Evolutionary conservation across 2,113 vertebrate genomes (phyloP), one percentile per base, ranked within the genome.

Genomic region (Raja brachyura): DNA sequence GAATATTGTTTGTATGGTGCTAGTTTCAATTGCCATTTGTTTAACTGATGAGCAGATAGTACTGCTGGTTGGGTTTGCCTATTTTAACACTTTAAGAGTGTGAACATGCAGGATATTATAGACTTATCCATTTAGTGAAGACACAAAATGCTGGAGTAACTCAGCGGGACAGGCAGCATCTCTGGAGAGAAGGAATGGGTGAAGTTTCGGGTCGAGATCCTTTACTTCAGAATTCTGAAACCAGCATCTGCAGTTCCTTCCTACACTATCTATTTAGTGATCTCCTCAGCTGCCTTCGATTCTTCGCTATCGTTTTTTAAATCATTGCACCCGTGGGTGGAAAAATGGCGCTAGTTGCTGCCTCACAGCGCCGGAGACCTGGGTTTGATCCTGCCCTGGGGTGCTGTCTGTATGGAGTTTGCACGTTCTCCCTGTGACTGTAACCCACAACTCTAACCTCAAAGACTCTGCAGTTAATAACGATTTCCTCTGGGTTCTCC

Each of bases 391-490:
- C 39, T 48, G 39, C 39, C 39, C 39, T 48, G 39, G 39, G 39
- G 39, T 48, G 39, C 39, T 48, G 39, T 48, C 39, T 48, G 39
- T 48, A 3, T 48, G 39, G 39, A 48, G 39, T 48, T 48, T 48
- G 39, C 39, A 48, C 39, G 39, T 48, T 48, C 39, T 48, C 39
- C 39, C 39, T 48, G 39, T 48, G 39, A 48, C 39, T 3, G 39
- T 48, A 48, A 25, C 66, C 90, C 90, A 73, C 90, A 73, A 54
- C 20, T 14, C 63, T 73, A 92, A 92, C 90, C 90, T 92, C 90
- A 92, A 48, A 70, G 39, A 28, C 66, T 54, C 68, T 92, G 90
- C 66, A 92, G 90, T 73, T 92, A 54, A 73, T 92, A 92, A 92
- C 90, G 39, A 68, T 92, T 73, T 92, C 39, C 39, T 48, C 39